Percentiles rank a stretch among this genome's conserved stretches.
Conservation (phyloP, 1,140 invertebrate genomes). For the Oryzaephilus surinamensis region DNA sequence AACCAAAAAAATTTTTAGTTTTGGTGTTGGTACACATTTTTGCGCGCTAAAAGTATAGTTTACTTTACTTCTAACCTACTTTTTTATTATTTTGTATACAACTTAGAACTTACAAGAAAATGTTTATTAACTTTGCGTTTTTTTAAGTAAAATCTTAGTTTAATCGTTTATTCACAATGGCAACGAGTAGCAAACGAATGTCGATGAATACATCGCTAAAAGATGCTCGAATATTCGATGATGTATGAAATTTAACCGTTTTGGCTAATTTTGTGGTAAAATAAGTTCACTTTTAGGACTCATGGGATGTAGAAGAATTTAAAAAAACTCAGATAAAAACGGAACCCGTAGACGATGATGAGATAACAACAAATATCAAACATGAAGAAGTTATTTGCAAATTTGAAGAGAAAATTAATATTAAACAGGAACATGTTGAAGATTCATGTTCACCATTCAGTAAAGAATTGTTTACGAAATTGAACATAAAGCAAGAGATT, state of each 20-base stretch:
- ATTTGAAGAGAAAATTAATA: slow-evolving; percentile 8
- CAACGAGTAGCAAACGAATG: too few species aligned
- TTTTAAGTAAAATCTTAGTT: too few species aligned
- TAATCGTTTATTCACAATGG: too few species aligned
- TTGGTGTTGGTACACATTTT: too few species aligned
- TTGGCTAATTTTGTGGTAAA: slow-evolving; percentile 2
- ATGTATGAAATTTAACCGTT: slow-evolving; percentile 18
- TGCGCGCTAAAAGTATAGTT: too few species aligned
- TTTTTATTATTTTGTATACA: too few species aligned
- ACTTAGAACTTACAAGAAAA: too few species aligned
- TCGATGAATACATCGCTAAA: slow-evolving; percentile 29
- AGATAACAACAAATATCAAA: slow-evolving; percentile 1
- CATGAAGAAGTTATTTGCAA: slow-evolving; percentile 3
- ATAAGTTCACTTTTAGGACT: slow-evolving; percentile 11
- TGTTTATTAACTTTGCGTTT: too few species aligned
- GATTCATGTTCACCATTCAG: slow-evolving; percentile 7
- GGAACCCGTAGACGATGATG: slow-evolving; percentile 3
- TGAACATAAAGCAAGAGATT: slow-evolving; percentile 9
- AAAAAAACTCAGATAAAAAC: slow-evolving; percentile 3
- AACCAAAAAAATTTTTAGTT: too few species aligned
- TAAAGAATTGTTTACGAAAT: slow-evolving; percentile 7
- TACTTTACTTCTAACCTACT: too few species aligned
- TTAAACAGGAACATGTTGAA: slow-evolving; percentile 12
- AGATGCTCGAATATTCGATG: slow-evolving; percentile 32
- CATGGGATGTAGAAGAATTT: slow-evolving; percentile 5